Base-by-base conservation (phyloP, 2,113 vertebrate genomes). In the Fulmarus glacialis region DNA sequence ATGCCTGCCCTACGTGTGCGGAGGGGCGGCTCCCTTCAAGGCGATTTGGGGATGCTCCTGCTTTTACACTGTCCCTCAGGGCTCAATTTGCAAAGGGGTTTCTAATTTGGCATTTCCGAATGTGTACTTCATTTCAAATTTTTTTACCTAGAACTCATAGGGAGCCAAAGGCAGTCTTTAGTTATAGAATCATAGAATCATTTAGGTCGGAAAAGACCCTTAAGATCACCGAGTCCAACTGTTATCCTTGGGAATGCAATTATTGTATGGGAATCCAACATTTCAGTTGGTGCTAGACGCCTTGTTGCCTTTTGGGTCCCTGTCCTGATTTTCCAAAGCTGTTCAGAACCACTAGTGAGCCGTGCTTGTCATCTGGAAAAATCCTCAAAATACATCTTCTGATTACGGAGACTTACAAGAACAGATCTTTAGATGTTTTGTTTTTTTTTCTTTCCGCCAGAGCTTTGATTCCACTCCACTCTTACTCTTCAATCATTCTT, bases 1-100 rank as follows among this genome's bases (percentile, higher is more conserved):
- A 0, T 10, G 6, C 6, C 15, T 15, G 42, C 11, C 19, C 62
- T 13, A 36, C 2, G 2, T 8, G 42, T 10, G 38, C 1, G 1
- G 23, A 22, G 70, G 26, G 34, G 11, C 4, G 4, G 47, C 40
- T 72, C 34, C 43, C 0, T 3, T 18, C 11, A 3, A 3, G 18
- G 45, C 5, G 29, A 10, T 8, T 22, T 43, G 18, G 43, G 32
- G 36, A 9, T 68, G 62, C 16, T 63, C 16, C 48, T 30, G 15
- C 15, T 47, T n/a, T 47, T 19, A 3, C 11, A 2, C 66, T 32
- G 13, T 34, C 45, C 9, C 5, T 17, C 0, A 40, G 15, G 20
- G 17, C 16, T 50, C 11, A 3, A 15, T 36, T 48, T 34, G 22
- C n/a, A 38, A 36, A 75, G 13, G 8, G 1, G 12, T 5, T n/a